phyloP scores from a whole-genome alignment of 2,797 vertebrate genomes.

The Bradypodion pumilum region DNA sequence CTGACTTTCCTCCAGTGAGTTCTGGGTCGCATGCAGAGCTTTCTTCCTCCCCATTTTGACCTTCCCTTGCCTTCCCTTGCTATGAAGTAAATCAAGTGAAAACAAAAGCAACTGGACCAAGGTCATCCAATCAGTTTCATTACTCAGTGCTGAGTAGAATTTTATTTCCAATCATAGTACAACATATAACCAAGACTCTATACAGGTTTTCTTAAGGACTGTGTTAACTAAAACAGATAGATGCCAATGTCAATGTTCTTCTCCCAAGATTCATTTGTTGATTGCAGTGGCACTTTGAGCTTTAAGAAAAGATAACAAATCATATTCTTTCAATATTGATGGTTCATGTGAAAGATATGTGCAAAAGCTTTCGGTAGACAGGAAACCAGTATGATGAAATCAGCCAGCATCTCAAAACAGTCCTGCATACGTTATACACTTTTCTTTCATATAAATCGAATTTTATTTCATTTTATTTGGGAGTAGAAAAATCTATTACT shows the following conservation, averaged over 20 bases:
- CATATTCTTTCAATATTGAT: constrained; percentile 31
- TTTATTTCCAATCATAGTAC: not conserved
- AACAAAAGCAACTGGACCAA: not conserved
- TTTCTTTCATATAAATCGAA: constrained; percentile 21
- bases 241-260: not conserved
- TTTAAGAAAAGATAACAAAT: constrained; percentile 37
- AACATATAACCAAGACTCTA: not conserved
- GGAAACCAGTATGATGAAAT: constrained; percentile 14
- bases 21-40: too few relatives aligned
- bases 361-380: constrained; percentile 26
- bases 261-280: constrained; percentile 26
- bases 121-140: not conserved
- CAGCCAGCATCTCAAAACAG: constrained; percentile 26
- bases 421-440: constrained; percentile 6
- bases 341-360: constrained; percentile 34
- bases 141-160: not conserved
- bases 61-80: too few relatives aligned
- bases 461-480: not conserved
- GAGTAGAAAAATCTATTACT: not conserved
- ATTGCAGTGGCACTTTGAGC: constrained; percentile 11
- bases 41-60: too few relatives aligned
- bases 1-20: not conserved
- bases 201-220: not conserved
- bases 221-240: constrained; percentile 9
- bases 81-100: not conserved